Evolutionary conservation across 2,888 invertebrate species (phyloP).

Genomic region (Tuberolachnus salignus): DNA sequence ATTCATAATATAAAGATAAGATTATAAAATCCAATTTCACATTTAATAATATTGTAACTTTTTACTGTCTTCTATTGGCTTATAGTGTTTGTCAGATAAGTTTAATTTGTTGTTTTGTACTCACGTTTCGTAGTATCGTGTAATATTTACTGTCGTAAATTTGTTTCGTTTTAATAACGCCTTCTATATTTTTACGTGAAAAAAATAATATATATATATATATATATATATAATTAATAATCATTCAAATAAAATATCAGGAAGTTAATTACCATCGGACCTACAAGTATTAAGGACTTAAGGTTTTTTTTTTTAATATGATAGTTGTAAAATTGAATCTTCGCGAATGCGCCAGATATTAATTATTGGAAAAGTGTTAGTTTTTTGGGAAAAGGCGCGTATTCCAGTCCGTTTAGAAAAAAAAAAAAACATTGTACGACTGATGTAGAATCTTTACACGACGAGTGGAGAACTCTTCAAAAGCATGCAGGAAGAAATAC

Average conservation of each 20-base stretch:
- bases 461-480: constrained; percentile 29
- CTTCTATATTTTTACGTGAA: too few species aligned
- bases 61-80: too few species aligned
- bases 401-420: constrained; percentile 7
- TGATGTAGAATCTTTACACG: constrained; percentile 17
- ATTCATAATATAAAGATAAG: too few species aligned
- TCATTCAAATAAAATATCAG: too few species aligned
- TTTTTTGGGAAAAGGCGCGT: constrained; percentile 37
- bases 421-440: not conserved
- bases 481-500: not conserved
- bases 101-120: too few species aligned
- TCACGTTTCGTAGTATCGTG: too few species aligned
- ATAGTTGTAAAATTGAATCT: constrained; percentile 13
- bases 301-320: constrained; percentile 43
- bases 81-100: too few species aligned
- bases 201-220: not conserved
- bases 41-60: too few species aligned
- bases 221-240: constrained; percentile 29
- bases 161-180: too few species aligned
- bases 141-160: too few species aligned
- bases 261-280: constrained; percentile 24
- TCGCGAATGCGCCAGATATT: constrained; percentile 13
- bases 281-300: constrained; percentile 16
- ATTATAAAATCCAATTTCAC: too few species aligned
- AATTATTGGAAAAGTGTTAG: constrained; percentile 23